A percentile compares a stretch with the other conserved stretches of the same genome.
Evolutionary conservation across 2,113 vertebrate species (phyloP).

Genomic region (Polyodon spathula): DNA sequence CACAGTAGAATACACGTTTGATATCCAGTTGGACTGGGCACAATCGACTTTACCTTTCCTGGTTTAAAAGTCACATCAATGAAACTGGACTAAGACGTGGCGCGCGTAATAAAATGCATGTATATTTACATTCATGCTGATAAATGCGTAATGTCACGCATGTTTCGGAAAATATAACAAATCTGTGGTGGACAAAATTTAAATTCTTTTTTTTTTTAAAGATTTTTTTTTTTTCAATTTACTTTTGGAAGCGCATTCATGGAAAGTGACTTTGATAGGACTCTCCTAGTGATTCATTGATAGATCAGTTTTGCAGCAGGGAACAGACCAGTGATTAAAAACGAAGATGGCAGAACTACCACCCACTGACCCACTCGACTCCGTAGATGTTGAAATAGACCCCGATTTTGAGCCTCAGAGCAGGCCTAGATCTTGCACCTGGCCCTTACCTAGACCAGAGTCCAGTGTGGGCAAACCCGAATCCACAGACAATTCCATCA

Average conservation of each 20-base stretch:
- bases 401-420: constrained; percentile 90
- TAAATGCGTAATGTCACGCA: too few species aligned
- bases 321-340: constrained; percentile 17
- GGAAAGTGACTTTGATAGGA: constrained; percentile 60
- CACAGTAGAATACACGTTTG: too few species aligned
- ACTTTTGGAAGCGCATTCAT: constrained; percentile 48
- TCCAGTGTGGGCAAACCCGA: constrained; percentile 71
- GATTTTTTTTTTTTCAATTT: too few species aligned
- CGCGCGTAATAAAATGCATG: too few species aligned
- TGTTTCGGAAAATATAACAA: too few species aligned
- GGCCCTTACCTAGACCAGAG: constrained; percentile 87
- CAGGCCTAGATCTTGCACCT: constrained; percentile 87
- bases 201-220: too few species aligned
- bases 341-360: constrained; percentile 70
- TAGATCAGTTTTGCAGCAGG: constrained; percentile 27
- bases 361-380: constrained; percentile 54
- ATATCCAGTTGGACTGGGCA: neutral
- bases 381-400: constrained; percentile 78
- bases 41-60: neutral
- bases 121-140: too few species aligned
- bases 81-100: too few species aligned
- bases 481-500: constrained; percentile 65
- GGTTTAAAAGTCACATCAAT: neutral
- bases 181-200: too few species aligned
- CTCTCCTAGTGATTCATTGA: constrained; percentile 38